These are phyloP conservation scores for Griposia aprilina DNA, from an alignment of 2,888 invertebrate species.

Conservation along the genomic window DNA sequence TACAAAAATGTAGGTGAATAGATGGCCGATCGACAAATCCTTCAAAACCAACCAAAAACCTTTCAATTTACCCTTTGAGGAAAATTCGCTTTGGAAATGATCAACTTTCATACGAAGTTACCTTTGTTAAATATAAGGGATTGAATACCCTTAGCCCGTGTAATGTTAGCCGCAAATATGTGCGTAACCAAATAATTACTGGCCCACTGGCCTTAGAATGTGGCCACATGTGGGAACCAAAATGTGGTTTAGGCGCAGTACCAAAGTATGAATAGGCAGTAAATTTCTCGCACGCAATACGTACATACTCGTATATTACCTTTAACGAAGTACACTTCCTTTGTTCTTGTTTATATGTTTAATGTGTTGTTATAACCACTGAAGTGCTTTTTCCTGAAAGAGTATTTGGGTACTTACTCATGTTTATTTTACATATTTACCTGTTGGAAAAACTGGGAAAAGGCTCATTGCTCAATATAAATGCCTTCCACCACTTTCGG, in stretches of 20 bases:
- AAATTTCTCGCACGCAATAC: constrained; percentile 46
- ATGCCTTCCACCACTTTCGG: neutral
- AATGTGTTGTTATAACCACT: constrained; percentile 2
- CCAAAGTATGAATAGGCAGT: constrained; percentile 38
- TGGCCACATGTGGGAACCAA: constrained; percentile 45
- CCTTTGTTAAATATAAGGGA: constrained; percentile 64
- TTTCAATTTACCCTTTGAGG: constrained; percentile 64
- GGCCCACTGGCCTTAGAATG: constrained; percentile 38
- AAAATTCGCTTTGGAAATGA: constrained; percentile 63
- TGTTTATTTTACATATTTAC: neutral
- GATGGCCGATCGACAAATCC: constrained; percentile 58
- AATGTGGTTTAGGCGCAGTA: constrained; percentile 57
- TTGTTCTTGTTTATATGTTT: constrained; percentile 23
- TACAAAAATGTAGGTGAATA: constrained; percentile 52
- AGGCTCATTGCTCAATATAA: neutral
- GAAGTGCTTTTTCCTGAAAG: constrained; percentile 1
- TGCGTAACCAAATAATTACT: constrained; percentile 61
- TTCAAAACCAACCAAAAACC: constrained; percentile 35
- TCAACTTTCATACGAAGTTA: constrained; percentile 62
- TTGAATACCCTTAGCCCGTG: constrained; percentile 50
- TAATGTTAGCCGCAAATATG: constrained; percentile 58
- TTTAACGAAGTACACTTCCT: constrained; percentile 15
- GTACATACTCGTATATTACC: constrained; percentile 20
- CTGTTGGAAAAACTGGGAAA: neutral
- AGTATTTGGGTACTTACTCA: neutral